Percentiles rank a stretch among this genome's conserved stretches.
phyloP scores from a whole-genome alignment of 2,797 vertebrate genomes.

The Helostoma temminkii region DNA sequence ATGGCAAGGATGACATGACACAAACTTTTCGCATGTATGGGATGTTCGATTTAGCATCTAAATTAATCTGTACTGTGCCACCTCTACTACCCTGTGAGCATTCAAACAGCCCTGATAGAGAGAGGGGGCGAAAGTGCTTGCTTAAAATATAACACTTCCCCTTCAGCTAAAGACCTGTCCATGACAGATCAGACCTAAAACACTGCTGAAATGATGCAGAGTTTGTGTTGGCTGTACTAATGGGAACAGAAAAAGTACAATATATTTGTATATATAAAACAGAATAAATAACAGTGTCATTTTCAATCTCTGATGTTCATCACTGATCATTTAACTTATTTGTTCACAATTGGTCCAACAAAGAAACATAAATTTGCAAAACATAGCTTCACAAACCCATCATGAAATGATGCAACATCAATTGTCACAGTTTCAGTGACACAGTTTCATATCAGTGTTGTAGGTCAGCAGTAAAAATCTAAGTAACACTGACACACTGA shows the following conservation, averaged over 20 bases:
- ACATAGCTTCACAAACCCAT: background rate
- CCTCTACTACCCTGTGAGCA: slow-evolving; percentile 25
- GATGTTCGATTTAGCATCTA: slow-evolving; percentile 22
- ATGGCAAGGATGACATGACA: slow-evolving; percentile 13
- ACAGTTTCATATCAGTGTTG: background rate
- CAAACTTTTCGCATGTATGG: background rate
- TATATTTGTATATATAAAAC: too few relatives aligned
- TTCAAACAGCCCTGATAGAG: slow-evolving; percentile 13
- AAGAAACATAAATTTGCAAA: background rate
- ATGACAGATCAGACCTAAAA: slow-evolving; percentile 28
- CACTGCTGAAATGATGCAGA: slow-evolving; percentile 7
- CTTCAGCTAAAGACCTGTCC: slow-evolving; percentile 21
- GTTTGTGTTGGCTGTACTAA: slow-evolving; percentile 12
- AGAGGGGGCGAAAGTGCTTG: slow-evolving; percentile 30
- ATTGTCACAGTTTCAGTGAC: background rate
- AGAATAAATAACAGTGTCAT: too few relatives aligned
- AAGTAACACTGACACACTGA: too few relatives aligned
- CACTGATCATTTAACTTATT: slow-evolving; percentile 6
- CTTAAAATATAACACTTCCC: slow-evolving; percentile 46
- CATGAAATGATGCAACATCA: background rate
- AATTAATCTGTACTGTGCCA: slow-evolving; percentile 40
- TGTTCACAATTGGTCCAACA: slow-evolving; percentile 7
- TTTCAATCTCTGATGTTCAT: too few relatives aligned
- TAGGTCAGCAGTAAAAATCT: too few relatives aligned
- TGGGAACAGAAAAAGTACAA: slow-evolving; percentile 18